Conservation (phyloP, 2,888 invertebrate species). For the Sialis lutaria region DNA sequence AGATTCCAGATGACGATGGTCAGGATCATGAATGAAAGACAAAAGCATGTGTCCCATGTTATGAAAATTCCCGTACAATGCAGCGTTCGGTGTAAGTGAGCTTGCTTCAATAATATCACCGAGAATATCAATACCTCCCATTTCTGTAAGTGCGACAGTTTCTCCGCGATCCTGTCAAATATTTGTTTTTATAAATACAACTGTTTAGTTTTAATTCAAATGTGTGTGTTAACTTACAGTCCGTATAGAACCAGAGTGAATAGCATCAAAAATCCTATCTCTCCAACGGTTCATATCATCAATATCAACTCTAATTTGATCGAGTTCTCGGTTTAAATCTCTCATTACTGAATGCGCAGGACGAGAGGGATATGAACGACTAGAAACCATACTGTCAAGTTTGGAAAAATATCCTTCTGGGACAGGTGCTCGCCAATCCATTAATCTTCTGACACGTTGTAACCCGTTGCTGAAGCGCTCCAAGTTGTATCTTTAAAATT, state of each 20-base stretch:
- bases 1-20: conserved; percentile 55
- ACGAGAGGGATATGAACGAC: conserved; percentile 58
- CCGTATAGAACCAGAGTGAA: conserved; percentile 41
- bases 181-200: neutral
- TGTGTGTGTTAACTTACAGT: conserved; percentile 26
- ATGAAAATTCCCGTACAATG: conserved; percentile 63
- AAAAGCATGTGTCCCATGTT: conserved; percentile 69
- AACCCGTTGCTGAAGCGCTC: conserved; percentile 60
- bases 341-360: conserved; percentile 33
- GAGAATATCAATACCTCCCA: conserved; percentile 53
- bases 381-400: conserved; percentile 59
- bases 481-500: conserved; percentile 43
- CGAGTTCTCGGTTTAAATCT: conserved; percentile 48
- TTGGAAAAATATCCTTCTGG: conserved; percentile 71
- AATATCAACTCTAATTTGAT: conserved; percentile 47
- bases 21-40: conserved; percentile 64
- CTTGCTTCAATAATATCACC: conserved; percentile 67
- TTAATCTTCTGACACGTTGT: conserved; percentile 39
- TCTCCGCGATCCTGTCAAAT: conserved; percentile 35
- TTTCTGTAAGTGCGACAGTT: conserved; percentile 38
- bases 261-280: conserved; percentile 51
- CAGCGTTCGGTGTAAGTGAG: conserved; percentile 48
- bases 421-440: conserved; percentile 50
- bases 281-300: conserved; percentile 57
- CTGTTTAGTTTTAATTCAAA: neutral